phyloP scores from a whole-genome alignment of 1,140 invertebrate species.

The Pogonomyrmex barbatus region DNA sequence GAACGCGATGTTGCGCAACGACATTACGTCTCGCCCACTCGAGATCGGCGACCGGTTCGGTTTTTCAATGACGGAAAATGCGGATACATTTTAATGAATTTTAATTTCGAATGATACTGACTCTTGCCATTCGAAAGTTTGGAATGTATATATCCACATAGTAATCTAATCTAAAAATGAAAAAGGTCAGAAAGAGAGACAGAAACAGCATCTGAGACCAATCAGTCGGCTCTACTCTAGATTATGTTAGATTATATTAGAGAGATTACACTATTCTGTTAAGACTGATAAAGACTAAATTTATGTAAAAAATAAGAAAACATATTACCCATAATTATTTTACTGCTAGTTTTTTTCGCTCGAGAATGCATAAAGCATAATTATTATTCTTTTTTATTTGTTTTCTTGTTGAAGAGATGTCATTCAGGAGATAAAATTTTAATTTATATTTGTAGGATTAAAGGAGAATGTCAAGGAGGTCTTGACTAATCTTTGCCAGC shows the following conservation, averaged over 20 bases:
- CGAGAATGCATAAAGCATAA: background rate
- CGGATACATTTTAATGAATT: background rate
- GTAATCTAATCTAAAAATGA: background rate
- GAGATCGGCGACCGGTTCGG: background rate
- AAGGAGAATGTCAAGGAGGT: slow-evolving; percentile 89
- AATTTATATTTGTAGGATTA: slow-evolving; percentile 81
- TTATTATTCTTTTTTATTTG: background rate
- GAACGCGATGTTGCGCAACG: slow-evolving; percentile 15
- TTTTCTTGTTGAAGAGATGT: too few relatives aligned
- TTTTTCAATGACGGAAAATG: background rate
- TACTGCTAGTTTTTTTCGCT: background rate
- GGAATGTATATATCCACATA: background rate
- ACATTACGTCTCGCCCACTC: background rate
- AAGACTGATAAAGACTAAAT: too few relatives aligned
- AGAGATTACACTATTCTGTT: too few relatives aligned
- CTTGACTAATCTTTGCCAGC: slow-evolving; percentile 88
- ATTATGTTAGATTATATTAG: background rate
- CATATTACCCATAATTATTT: background rate
- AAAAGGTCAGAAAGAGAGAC: background rate
- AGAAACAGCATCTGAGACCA: background rate
- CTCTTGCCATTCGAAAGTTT: background rate
- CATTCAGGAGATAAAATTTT: too few relatives aligned
- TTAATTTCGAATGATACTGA: background rate
- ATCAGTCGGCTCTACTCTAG: background rate
- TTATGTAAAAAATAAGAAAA: too few relatives aligned